Base-by-base conservation (phyloP, 2,113 vertebrate genomes). In the Petaurus breviceps region DNA sequence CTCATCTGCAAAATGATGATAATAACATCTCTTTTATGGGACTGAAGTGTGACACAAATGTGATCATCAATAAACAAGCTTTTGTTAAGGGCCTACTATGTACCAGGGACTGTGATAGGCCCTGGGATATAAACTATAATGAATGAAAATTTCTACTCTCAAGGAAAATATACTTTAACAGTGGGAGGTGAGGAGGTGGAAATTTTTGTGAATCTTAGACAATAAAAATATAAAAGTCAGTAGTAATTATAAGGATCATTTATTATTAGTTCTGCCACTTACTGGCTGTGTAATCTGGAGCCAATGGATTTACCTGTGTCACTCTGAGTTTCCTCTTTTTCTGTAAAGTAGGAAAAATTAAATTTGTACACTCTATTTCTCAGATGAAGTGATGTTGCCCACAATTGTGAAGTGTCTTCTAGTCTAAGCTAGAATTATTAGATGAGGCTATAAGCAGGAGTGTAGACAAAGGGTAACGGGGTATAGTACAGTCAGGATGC, bases 371-470 rank as follows among this genome's bases (percentile, higher is more conserved):
- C 19, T 77, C 19, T 77, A 43, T 77, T 77, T 43, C 68, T 43
- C 37, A 77, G 37, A 77, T 1, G n/a, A 8, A 84, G 2, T 43
- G 19, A 84, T 43, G 19, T 23, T 43, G 68, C 37, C 37, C 68
- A n/a, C 4, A 2, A 43, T 84, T 22, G 37, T 19, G 19, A 84
- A 8, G 1, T 43, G 6, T 14, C 7, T 84, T 43, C 8, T 43
- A 43, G 19, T 43, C 5, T 43, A 19, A 43, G 7, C 16, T 43
- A 43, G 7, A 19, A 77, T n/a, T 19, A 77, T 22, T 77, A 6
- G 14, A 7, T 1, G 7, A 43, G 11, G 14, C 6, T 84, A 8
- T n/a, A n/a, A n/a, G n/a, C n/a, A n/a, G n/a, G n/a, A 43, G 1
- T 84, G 7, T 22, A 84, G 37, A 84, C 37, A 84, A 84, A 43